Evolutionary conservation across 2,888 invertebrate genomes (phyloP).

Genomic region (Tromatobia lineatoria): DNA sequence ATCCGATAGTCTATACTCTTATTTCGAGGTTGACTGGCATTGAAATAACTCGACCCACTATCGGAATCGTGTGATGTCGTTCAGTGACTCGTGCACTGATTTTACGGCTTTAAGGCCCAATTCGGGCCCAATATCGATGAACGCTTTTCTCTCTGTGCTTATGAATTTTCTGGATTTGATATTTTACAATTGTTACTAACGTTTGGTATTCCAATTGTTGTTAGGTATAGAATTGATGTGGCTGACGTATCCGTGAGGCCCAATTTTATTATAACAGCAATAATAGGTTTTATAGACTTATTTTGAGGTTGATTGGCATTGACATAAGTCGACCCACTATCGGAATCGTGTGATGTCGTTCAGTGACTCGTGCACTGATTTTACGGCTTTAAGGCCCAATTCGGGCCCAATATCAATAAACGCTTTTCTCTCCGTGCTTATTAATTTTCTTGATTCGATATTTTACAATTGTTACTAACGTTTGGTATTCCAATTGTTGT

Average conservation of each 20-base stretch:
- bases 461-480: no score
- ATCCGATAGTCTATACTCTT: constrained; percentile 51
- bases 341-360: constrained; percentile 19
- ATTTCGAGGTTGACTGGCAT: constrained; percentile 53
- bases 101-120: neutral
- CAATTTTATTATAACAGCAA: no score
- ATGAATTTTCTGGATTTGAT: no score
- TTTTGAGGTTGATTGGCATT: constrained; percentile 52
- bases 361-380: constrained; percentile 11
- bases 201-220: no score
- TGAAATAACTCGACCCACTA: constrained; percentile 47
- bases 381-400: neutral
- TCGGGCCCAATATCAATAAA: neutral
- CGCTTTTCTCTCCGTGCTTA: neutral
- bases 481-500: no score
- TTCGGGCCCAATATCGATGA: neutral
- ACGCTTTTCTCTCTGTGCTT: neutral
- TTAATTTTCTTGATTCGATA: no score
- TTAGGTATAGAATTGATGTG: no score
- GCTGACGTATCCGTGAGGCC: no score
- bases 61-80: constrained; percentile 23
- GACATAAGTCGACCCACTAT: constrained; percentile 46
- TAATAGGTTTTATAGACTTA: no score
- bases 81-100: constrained; percentile 10
- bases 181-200: no score